A percentile compares a stretch with the other conserved stretches of the same genome.
Conservation (phyloP, 2,113 vertebrate genomes). For the Tylochromis polylepis region DNA sequence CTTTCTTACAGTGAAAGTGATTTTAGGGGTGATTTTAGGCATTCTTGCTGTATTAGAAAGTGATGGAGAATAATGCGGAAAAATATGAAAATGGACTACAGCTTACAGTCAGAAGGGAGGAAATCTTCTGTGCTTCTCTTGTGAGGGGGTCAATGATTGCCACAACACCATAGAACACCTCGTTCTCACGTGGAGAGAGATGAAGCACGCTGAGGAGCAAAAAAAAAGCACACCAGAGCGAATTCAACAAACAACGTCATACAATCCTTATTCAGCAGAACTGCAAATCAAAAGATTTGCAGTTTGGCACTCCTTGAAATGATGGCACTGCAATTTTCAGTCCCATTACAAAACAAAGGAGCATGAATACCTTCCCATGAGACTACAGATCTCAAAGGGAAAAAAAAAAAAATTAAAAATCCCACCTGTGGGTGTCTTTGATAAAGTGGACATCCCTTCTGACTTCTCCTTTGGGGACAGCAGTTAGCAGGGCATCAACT, state of each 20-base stretch:
- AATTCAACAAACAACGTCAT: slow-evolving; percentile 14
- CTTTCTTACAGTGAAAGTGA: not conserved
- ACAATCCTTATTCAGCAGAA: slow-evolving; percentile 26
- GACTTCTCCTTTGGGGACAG: slow-evolving; percentile 77
- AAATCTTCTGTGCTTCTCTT: slow-evolving; percentile 90
- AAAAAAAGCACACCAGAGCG: slow-evolving; percentile 53
- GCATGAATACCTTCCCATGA: not conserved
- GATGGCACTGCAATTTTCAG: slow-evolving; percentile 10
- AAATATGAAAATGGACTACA: not conserved
- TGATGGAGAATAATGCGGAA: not conserved
- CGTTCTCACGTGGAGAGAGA: slow-evolving; percentile 75
- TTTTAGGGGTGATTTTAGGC: not conserved
- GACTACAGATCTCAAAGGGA: not conserved
- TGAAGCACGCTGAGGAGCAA: slow-evolving; percentile 78
- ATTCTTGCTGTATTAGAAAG: not conserved
- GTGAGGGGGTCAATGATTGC: slow-evolving; percentile 89
- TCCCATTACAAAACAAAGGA: slow-evolving; percentile 9
- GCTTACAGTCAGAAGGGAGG: slow-evolving; percentile 86
- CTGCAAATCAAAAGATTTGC: slow-evolving; percentile 6
- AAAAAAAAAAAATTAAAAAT: not conserved
- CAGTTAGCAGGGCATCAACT: slow-evolving; percentile 83
- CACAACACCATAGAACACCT: slow-evolving; percentile 84
- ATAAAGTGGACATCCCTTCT: slow-evolving; percentile 77
- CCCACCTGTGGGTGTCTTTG: slow-evolving; percentile 85
- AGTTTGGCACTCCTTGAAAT: not conserved